A percentile compares a stretch with the other conserved stretches of the same genome.
Conservation (phyloP, 2,113 vertebrate genomes). For the Cyanistes caeruleus region DNA sequence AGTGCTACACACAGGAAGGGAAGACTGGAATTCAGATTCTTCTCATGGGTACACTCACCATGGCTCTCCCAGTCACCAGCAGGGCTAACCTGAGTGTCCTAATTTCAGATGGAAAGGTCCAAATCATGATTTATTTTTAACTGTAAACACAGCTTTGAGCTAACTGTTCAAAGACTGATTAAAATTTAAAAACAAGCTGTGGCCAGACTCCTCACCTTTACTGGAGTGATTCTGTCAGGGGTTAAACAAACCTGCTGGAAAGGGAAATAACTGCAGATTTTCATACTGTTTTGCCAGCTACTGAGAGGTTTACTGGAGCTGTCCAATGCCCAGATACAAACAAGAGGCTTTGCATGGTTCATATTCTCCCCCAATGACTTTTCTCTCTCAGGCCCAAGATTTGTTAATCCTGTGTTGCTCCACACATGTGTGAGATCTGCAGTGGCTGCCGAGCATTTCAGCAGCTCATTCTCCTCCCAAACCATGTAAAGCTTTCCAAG, state of each 20-base stretch:
- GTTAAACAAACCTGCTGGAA: not conserved
- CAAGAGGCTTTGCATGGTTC: not conserved
- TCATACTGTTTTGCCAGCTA: not conserved
- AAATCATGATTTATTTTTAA: not conserved
- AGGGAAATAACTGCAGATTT: not conserved
- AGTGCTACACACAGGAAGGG: not conserved
- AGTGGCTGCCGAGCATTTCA: not conserved
- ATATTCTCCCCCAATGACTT: not conserved
- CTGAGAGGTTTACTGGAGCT: not conserved
- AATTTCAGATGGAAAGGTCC: not conserved
- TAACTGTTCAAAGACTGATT: not conserved
- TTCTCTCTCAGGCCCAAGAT: not conserved
- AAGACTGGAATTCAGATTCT: not conserved
- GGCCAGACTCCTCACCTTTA: not conserved
- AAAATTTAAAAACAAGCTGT: not conserved
- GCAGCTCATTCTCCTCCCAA: not conserved
- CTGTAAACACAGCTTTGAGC: not conserved
- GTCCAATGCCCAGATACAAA: not conserved
- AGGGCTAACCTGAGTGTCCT: not conserved
- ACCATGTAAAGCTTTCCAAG: not conserved
- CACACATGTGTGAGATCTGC: not conserved
- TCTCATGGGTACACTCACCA: not conserved
- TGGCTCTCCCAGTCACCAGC: not conserved
- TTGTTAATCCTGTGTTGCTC: not conserved
- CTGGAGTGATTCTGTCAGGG: not conserved